phyloP scores from a whole-genome alignment of 1,140 invertebrate genomes.

The Bicyclus anynana region DNA sequence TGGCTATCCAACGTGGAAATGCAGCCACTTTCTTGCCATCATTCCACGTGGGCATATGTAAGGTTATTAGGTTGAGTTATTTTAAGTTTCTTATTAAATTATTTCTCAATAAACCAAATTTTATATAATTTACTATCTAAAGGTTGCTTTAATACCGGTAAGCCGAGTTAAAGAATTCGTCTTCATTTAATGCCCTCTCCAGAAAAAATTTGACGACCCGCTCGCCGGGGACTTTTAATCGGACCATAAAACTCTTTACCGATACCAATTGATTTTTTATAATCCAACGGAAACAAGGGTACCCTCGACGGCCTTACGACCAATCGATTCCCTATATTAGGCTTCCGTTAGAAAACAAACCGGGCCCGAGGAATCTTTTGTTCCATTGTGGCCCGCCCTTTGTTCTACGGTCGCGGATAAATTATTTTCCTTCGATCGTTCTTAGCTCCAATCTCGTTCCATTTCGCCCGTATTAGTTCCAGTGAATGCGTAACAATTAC shows the following conservation, averaged over 20 bases:
- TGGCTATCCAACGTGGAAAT: too few relatives aligned
- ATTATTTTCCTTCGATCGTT: slow-evolving; percentile 53
- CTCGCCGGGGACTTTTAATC: slow-evolving; percentile 17
- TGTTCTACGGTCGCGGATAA: slow-evolving; percentile 59
- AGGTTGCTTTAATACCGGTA: not conserved
- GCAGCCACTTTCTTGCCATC: too few relatives aligned
- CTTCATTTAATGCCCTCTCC: slow-evolving; percentile 5
- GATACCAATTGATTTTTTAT: slow-evolving; percentile 44
- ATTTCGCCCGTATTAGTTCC: slow-evolving; percentile 74
- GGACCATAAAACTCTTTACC: slow-evolving; percentile 30
- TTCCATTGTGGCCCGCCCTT: slow-evolving; percentile 64
- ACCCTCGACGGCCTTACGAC: slow-evolving; percentile 46
- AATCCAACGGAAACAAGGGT: slow-evolving; percentile 45
- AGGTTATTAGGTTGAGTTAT: too few relatives aligned
- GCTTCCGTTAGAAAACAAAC: slow-evolving; percentile 66
- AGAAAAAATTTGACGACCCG: slow-evolving; percentile 19
- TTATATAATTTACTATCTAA: too few relatives aligned
- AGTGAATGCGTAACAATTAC: slow-evolving; percentile 73
- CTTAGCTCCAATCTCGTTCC: slow-evolving; percentile 64
- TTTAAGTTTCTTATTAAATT: too few relatives aligned
- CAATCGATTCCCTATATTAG: slow-evolving; percentile 63
- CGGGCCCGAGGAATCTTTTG: slow-evolving; percentile 53
- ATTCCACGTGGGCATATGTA: too few relatives aligned
- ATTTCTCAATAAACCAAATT: too few relatives aligned
- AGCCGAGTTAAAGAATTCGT: not conserved